These are phyloP conservation scores for Aegypius monachus DNA, from an alignment of 2,113 vertebrate genomes.

Conservation along the genomic window DNA sequence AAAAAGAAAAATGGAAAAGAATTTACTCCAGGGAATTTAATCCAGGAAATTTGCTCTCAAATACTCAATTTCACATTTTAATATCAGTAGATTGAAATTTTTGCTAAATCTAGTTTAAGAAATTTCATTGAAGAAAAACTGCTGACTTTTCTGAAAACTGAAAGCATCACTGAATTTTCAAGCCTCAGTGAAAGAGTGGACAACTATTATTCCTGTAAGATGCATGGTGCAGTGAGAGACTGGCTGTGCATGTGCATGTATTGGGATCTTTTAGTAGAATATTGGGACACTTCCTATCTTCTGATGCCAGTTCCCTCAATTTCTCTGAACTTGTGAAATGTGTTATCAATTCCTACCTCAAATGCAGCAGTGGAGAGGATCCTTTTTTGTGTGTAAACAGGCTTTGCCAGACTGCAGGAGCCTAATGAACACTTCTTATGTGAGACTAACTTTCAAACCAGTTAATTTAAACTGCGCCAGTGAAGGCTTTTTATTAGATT, in stretches of 20 bases:
- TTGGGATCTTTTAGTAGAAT: not conserved
- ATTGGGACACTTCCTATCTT: not conserved
- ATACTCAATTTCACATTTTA: not conserved
- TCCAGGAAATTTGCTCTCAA: not conserved
- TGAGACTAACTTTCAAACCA: slow-evolving; percentile 2
- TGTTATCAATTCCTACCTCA: not conserved
- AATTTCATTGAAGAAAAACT: not conserved
- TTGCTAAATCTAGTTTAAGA: not conserved
- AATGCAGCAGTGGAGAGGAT: not conserved
- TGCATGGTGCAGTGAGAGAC: not conserved
- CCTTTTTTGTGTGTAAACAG: not conserved
- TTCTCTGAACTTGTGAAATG: not conserved
- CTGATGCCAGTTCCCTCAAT: not conserved
- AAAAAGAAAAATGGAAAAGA: not conserved
- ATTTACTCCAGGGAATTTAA: not conserved
- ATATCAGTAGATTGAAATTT: not conserved
- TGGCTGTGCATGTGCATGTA: fast-evolving
- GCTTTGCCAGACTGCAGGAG: not conserved
- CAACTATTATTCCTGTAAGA: not conserved
- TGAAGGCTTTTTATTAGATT: not conserved
- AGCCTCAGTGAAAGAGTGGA: not conserved
- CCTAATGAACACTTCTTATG: not conserved
- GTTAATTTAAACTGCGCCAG: not conserved
- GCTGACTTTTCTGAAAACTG: not conserved
- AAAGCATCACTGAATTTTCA: not conserved